These are phyloP conservation scores for Raja brachyura DNA, from an alignment of 2,113 vertebrate species.

Conservation along the genomic window DNA sequence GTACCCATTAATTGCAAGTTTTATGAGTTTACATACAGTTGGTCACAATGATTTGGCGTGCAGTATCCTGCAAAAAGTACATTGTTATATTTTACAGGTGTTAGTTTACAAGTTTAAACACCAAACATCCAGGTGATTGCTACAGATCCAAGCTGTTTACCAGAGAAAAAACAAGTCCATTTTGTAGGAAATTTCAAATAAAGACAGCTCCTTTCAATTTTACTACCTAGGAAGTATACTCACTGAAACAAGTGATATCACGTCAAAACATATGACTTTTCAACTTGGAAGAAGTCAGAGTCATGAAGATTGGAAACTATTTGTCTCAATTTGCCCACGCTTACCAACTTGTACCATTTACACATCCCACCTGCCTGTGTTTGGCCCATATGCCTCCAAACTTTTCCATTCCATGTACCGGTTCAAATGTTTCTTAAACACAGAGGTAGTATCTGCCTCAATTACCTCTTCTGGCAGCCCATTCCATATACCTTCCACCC, in stretches of 20 bases:
- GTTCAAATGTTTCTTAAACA: no score
- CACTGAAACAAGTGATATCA: neutral
- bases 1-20: neutral
- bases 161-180: neutral
- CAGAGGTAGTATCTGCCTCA: no score
- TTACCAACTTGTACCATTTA: no score
- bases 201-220: neutral
- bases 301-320: no score
- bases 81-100: neutral
- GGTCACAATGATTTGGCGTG: neutral
- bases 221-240: neutral
- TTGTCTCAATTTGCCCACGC: no score
- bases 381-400: no score
- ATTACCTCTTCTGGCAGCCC: no score
- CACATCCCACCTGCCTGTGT: no score
- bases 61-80: neutral
- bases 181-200: neutral
- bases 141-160: neutral
- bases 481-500: no score
- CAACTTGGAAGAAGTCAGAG: slow-evolving; percentile 1
- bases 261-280: neutral
- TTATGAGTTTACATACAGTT: neutral
- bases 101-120: neutral
- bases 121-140: neutral
- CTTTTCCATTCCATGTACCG: no score